Evolutionary conservation across 1,140 invertebrate species (phyloP).

Genomic region (Mizuhopecten yessoensis): DNA sequence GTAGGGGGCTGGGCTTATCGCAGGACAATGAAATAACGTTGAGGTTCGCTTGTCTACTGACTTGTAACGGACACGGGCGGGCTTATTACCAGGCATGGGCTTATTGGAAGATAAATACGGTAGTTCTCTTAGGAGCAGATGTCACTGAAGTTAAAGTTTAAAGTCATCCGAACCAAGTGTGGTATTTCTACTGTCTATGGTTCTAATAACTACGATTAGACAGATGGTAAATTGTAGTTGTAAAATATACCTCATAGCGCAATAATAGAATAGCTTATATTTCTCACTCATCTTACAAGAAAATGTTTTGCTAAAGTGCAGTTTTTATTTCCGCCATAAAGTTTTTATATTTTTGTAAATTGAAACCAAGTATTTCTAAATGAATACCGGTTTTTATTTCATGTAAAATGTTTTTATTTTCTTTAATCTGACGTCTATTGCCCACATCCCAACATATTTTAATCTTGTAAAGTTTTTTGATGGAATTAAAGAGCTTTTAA

Average conservation of each 20-base stretch:
- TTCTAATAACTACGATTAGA: background rate
- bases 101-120: background rate
- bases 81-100: no score
- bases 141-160: background rate
- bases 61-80: no score
- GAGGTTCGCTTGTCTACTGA: no score
- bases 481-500: background rate
- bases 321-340: background rate
- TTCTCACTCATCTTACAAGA: background rate
- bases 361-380: background rate
- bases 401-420: background rate
- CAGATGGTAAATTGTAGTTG: background rate
- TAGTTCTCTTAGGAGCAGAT: background rate
- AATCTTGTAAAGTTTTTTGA: background rate
- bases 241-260: background rate
- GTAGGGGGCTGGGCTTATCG: no score
- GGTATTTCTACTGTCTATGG: background rate
- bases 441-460: background rate
- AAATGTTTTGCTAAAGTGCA: background rate
- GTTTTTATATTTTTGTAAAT: background rate
- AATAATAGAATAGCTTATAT: constrained; percentile 29
- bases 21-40: no score
- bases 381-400: background rate
- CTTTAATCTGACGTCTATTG: background rate
- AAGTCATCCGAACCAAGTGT: background rate